Evolutionary conservation across 1,140 invertebrate genomes (phyloP).

Genomic region (Acromyrmex charruanus): DNA sequence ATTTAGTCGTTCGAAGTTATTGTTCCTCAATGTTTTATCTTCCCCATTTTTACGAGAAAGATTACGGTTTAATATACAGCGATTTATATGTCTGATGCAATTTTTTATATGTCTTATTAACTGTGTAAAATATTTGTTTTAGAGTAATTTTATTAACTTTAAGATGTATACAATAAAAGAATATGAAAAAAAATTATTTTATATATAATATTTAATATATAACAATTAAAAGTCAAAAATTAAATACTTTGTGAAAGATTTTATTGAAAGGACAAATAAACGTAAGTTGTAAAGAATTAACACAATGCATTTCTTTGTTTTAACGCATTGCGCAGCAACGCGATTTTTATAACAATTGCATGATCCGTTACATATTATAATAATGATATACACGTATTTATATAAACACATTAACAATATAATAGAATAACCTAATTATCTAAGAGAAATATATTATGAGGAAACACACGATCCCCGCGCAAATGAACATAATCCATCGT

Average conservation of each 20-base stretch:
- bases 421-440: constrained; percentile 64
- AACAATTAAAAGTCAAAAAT: background rate
- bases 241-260: background rate
- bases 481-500: constrained; percentile 19
- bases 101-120: background rate
- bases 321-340: constrained; percentile 80
- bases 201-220: constrained; percentile 27
- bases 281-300: constrained; percentile 65
- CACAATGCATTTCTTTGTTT: constrained; percentile 66
- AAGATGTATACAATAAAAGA: constrained; percentile 24
- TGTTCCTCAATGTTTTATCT: background rate
- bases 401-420: constrained; percentile 76
- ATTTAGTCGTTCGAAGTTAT: too few species aligned
- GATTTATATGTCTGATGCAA: background rate
- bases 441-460: constrained; percentile 66
- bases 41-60: background rate
- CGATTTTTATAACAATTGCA: constrained; percentile 78
- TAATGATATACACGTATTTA: constrained; percentile 65
- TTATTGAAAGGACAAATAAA: constrained; percentile 47
- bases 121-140: background rate
- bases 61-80: constrained; percentile 14
- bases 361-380: constrained; percentile 74
- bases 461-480: constrained; percentile 52
- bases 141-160: constrained; percentile 18
- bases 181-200: background rate